Evolutionary conservation across 2,797 vertebrate species (phyloP).

Genomic region (Alcedo atthis): DNA sequence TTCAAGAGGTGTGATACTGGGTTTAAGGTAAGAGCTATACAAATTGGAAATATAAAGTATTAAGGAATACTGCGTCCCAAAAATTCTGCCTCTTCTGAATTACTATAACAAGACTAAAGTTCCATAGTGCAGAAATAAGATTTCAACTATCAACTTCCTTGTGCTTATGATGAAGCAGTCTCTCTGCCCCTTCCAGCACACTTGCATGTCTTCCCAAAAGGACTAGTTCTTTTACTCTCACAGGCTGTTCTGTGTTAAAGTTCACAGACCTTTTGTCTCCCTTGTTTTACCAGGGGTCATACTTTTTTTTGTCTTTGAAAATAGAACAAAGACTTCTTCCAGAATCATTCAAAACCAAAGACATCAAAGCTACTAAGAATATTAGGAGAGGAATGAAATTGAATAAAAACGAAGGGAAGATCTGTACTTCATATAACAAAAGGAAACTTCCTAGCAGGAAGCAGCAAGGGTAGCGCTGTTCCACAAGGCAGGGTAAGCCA

Average conservation of each 20-base stretch:
- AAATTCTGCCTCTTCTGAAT: background rate
- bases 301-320: background rate
- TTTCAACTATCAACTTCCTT: background rate
- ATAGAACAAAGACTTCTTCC: background rate
- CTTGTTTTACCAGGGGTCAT: background rate
- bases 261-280: background rate
- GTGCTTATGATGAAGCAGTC: background rate
- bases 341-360: background rate
- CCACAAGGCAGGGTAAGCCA: background rate
- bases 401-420: background rate
- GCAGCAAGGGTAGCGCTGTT: background rate
- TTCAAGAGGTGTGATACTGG: background rate
- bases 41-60: background rate
- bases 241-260: background rate
- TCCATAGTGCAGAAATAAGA: background rate
- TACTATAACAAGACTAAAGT: background rate
- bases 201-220: background rate
- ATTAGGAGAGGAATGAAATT: fast-evolving
- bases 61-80: background rate
- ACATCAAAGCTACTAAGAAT: background rate
- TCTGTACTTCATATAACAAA: background rate
- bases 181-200: background rate
- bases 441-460: fast-evolving
- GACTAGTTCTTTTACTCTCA: background rate
- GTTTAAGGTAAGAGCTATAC: background rate